Percentiles rank a stretch among this genome's conserved stretches.
phyloP scores from a whole-genome alignment of 2,888 invertebrate genomes.

The Ditylenchus weischeri region DNA sequence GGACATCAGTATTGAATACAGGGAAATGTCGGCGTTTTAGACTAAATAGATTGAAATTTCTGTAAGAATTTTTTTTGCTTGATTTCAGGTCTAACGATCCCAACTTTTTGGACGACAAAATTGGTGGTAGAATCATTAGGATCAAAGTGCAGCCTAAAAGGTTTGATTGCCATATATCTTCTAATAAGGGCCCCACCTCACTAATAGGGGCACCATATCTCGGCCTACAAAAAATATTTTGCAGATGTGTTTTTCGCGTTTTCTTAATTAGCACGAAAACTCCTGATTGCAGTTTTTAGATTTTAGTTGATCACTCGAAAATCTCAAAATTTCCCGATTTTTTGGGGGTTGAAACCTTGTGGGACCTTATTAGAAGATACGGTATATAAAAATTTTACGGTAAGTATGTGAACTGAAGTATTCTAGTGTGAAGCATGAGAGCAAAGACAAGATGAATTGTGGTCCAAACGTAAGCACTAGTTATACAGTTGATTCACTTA shows the following conservation, averaged over 20 bases:
- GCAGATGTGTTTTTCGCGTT: too few relatives aligned
- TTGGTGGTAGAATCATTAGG: slow-evolving; percentile 75
- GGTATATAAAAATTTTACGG: not conserved
- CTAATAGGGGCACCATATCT: too few relatives aligned
- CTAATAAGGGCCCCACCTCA: too few relatives aligned
- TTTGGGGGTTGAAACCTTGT: too few relatives aligned
- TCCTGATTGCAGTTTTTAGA: too few relatives aligned
- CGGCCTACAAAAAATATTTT: too few relatives aligned
- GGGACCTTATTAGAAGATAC: too few relatives aligned
- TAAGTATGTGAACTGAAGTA: not conserved
- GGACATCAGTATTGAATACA: slow-evolving; percentile 81
- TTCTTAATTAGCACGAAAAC: too few relatives aligned
- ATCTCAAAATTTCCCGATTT: too few relatives aligned
- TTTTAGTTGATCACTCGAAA: too few relatives aligned
- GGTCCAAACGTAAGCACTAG: slow-evolving; percentile 8
- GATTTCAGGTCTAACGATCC: slow-evolving; percentile 68
- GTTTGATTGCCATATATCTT: slow-evolving; percentile 14
- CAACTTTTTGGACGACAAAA: slow-evolving; percentile 67
- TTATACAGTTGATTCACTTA: too few relatives aligned
- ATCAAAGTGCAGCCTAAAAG: slow-evolving; percentile 62
- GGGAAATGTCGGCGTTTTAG: slow-evolving; percentile 68
- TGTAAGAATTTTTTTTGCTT: too few relatives aligned
- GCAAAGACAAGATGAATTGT: slow-evolving; percentile 47
- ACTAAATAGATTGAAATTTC: slow-evolving; percentile 40
- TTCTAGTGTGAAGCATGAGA: slow-evolving; percentile 65